Conservation (phyloP, 2,113 vertebrate species). For the Leptobrachium leishanense region DNA sequence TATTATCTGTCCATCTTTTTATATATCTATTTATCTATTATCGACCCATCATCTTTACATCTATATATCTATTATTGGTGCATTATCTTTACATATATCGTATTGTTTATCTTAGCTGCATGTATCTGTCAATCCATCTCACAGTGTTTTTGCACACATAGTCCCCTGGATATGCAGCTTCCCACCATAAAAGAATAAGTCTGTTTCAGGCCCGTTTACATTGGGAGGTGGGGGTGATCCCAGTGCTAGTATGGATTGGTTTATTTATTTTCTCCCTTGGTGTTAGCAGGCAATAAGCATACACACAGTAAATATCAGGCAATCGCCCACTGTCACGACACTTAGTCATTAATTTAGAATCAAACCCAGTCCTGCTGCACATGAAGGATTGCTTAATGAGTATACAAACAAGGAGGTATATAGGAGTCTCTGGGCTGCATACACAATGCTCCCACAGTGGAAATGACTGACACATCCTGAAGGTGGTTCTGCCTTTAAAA, state of each 20-base stretch:
- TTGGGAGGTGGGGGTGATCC: not conserved
- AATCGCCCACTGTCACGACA: conserved; percentile 45
- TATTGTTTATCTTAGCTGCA: too few species aligned
- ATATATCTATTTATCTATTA: too few species aligned
- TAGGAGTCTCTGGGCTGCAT: conserved; percentile 2
- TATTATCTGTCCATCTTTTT: too few species aligned
- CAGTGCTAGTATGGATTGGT: conserved; percentile 18
- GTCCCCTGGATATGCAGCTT: too few species aligned
- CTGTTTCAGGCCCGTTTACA: not conserved
- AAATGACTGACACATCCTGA: conserved; percentile 24
- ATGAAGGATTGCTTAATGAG: conserved; percentile 38
- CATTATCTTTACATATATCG: too few species aligned
- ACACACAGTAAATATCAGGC: conserved; percentile 32
- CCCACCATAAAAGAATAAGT: too few species aligned
- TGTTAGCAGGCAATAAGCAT: conserved; percentile 19
- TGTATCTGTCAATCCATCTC: not conserved
- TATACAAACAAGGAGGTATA: conserved; percentile 25
- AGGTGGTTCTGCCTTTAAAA: conserved; percentile 32
- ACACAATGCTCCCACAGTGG: not conserved
- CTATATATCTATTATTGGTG: too few species aligned
- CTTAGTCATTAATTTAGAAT: conserved; percentile 44
- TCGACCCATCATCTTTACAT: too few species aligned
- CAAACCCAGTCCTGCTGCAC: conserved; percentile 23
- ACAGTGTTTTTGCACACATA: too few species aligned
- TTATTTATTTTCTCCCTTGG: conserved; percentile 23